Evolutionary conservation across 2,888 invertebrate species (phyloP), one percentile per base, ranked within the genome.

Genomic region (Andrena fulva): DNA sequence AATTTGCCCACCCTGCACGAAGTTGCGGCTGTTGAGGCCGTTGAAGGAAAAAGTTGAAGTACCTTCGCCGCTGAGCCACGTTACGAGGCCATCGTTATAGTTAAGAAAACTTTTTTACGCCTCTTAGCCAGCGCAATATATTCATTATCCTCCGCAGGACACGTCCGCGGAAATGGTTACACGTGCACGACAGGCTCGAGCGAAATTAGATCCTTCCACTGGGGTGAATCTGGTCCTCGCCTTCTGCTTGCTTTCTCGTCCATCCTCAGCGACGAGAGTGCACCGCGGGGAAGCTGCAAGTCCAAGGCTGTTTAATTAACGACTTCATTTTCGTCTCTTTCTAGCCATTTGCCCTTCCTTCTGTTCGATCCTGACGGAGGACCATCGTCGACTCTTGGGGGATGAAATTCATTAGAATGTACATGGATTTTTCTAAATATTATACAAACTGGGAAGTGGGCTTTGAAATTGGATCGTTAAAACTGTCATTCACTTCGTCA

Each of bases 121-220:
- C 31, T 59, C 35, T 27, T 56, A 71, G 50, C 56, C 29, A 29
- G 48, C 59, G 80, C 74, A 27, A 80, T 52, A 77, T 75, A 85
- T 75, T 86, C 69, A 77, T 85, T 80, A 71, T 50, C 66, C 59
- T 59, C 50, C 64, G 59, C 48, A 59, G 69, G 68, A 74, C 67
- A 73, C 64, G 42, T 60, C 70, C 42, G 33, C 52, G 50, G 60
- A 64, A 35, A 60, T 59, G 69, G 63, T 75, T 86, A 78, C 84
- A 84, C 76, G 73, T 52, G 76, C 64, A 42, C 8, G 33, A 64
- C 48, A 59, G n/a, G 63, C 63, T 67, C 69, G 56, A 68, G 20
- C 69, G 64, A 82, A 87, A 87, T 87, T 87, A 87, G 87, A 85
- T 85, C 80, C 76, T 74, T 68, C 73, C 68, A 59, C 52, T 29